Percentiles rank a stretch among this genome's conserved stretches.
These are phyloP conservation scores for Asarcornis scutulata DNA, from an alignment of 2,113 vertebrate species.

Conservation along the genomic window DNA sequence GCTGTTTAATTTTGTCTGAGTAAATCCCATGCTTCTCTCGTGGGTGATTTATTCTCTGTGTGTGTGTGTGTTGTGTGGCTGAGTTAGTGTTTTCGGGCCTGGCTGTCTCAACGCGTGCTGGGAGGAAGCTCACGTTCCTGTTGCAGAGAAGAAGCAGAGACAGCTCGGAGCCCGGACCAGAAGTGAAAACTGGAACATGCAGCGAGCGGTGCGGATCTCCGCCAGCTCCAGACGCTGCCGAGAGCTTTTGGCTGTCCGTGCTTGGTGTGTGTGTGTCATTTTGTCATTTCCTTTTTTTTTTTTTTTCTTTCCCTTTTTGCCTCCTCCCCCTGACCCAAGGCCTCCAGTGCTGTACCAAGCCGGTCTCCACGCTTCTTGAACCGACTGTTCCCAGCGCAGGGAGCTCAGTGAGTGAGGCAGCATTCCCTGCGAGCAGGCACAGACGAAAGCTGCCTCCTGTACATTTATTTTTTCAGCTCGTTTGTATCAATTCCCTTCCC, in stretches of 20 bases:
- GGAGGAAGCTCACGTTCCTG: background rate
- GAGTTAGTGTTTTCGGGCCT: background rate
- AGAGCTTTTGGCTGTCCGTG: background rate
- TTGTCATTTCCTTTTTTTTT: background rate
- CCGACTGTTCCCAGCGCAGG: background rate
- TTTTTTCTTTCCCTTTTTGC: background rate
- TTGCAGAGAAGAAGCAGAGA: background rate
- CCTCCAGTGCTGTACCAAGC: background rate
- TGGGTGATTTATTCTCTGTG: background rate
- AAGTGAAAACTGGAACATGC: background rate
- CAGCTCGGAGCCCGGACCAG: background rate
- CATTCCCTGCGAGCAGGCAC: background rate
- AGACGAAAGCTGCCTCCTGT: background rate
- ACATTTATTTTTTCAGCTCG: background rate
- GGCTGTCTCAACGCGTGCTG: accelerated
- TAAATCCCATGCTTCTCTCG: background rate
- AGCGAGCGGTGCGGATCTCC: background rate
- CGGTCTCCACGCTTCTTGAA: background rate
- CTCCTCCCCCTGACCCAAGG: background rate
- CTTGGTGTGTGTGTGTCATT: background rate
- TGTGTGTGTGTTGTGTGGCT: background rate
- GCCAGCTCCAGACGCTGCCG: background rate
- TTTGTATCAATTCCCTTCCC: background rate
- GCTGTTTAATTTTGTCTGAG: background rate
- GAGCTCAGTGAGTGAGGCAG: background rate